Conservation (phyloP, 2,797 vertebrate genomes). For the Crenichthys baileyi region DNA sequence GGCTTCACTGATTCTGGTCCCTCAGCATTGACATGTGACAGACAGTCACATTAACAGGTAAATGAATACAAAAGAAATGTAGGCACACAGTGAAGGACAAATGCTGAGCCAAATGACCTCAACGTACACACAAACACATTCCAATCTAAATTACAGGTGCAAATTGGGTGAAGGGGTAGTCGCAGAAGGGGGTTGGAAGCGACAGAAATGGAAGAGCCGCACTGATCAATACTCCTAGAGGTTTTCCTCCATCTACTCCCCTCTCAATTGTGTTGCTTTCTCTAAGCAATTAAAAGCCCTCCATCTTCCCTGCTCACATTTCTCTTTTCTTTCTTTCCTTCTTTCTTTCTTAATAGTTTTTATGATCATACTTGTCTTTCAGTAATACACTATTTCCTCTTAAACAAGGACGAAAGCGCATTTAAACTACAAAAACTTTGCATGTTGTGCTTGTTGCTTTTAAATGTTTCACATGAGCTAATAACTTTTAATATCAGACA, state of each 20-base stretch:
- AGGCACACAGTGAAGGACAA: constrained; percentile 76
- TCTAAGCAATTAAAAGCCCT: constrained; percentile 80
- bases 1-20: constrained; percentile 33
- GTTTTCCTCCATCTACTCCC: constrained; percentile 77
- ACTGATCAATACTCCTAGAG: constrained; percentile 83
- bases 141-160: constrained; percentile 81
- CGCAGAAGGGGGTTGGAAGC: constrained; percentile 66
- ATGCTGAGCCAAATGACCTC: constrained; percentile 68
- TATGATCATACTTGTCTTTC: background rate
- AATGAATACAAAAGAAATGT: constrained; percentile 77
- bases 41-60: constrained; percentile 74
- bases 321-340: constrained; percentile 11
- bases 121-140: constrained; percentile 63
- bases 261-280: constrained; percentile 82
- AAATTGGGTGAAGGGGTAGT: constrained; percentile 77
- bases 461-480: background rate
- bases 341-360: background rate
- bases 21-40: constrained; percentile 64
- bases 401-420: background rate
- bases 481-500: background rate
- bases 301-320: constrained; percentile 38
- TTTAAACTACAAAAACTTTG: background rate
- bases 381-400: background rate
- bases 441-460: background rate
- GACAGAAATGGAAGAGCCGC: constrained; percentile 79